phyloP scores from a whole-genome alignment of 2,888 invertebrate species.

The Stenodera caucasica region DNA sequence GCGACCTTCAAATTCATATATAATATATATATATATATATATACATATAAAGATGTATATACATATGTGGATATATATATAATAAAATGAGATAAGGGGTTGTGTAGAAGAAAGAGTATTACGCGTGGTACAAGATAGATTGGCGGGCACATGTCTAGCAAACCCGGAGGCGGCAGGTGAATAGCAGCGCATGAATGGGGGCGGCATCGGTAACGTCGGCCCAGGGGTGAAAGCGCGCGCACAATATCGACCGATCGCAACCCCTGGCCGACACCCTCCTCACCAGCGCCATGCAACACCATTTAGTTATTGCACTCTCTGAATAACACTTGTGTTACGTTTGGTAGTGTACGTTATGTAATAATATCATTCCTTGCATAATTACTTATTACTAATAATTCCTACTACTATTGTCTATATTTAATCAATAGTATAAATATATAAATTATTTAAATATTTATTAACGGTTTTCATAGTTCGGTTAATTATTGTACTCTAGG shows the following conservation, averaged over 20 bases:
- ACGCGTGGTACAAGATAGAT: conserved; percentile 16
- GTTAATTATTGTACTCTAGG: conserved; percentile 53
- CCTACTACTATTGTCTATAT: conserved; percentile 57
- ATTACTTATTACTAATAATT: conserved; percentile 58
- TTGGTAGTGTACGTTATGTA: conserved; percentile 63
- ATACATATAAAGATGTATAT: background rate
- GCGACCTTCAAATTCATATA: too few relatives aligned
- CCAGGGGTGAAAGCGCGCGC: conserved; percentile 51
- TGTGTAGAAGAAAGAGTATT: conserved; percentile 11
- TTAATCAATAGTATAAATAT: conserved; percentile 56
- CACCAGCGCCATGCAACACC: conserved; percentile 58
- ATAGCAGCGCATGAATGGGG: conserved; percentile 37
- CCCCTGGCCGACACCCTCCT: conserved; percentile 59
- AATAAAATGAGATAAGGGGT: conserved; percentile 8
- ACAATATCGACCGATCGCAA: conserved; percentile 53
- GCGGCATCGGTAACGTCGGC: conserved; percentile 37
- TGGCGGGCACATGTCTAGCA: conserved; percentile 22
- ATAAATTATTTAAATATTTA: conserved; percentile 53
- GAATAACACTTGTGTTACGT: conserved; percentile 66
- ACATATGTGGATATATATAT: background rate
- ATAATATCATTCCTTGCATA: conserved; percentile 59
- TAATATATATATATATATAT: conserved; percentile 5
- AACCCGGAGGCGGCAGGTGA: conserved; percentile 30
- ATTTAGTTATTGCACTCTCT: conserved; percentile 67
- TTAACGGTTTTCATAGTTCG: conserved; percentile 52